Evolutionary conservation across 2,888 invertebrate species (phyloP), one percentile per base, ranked within the genome.

Genomic region (Diarsia dahlii): DNA sequence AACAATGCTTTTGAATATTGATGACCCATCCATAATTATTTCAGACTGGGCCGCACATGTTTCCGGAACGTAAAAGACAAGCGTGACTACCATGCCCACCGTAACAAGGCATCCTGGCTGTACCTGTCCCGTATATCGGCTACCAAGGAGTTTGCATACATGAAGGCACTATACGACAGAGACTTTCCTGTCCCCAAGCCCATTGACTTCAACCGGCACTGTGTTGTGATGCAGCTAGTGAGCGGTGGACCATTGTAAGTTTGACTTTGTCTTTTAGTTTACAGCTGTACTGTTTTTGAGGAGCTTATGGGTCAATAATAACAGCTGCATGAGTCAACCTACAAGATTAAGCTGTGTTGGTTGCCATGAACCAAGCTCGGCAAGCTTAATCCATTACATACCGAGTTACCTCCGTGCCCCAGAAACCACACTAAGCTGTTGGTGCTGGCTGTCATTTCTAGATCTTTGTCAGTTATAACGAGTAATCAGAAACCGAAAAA

Each of bases 111-210:
- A 15, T 99, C 99, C 0, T 99, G 99, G 99, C 96, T 99, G 0
- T 99, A 99, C 94, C 95, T 99, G 71, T 99, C 99, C 0, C 97
- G 99, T 76, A 98, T 99, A 87, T 99, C 99, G 0, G 99, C 99
- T 0, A 98, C 99, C 2, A 99, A 99, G 96, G 99, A 99, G 96
- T 99, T 98, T 96, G 99, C 99, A 0, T 99, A 99, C 92, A 99
- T 99, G 99, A 99, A 98, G 93, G 99, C 99, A 0, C 95, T 99
- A 46, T 97, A 99, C 88, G 98, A 99, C 8, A 96, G 99, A 84
- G 98, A 98, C 18, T 99, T 99, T 93, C 99, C 99, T 0, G 99
- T 99, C 0, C 99, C 99, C 0, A 98, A 98, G 90, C 99, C 99
- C 0, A 97, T 99, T 15, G 99, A 99, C 94, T 98, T 98, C 88